Conservation (phyloP, 2,797 vertebrate species). For the Acanthopagrus latus region DNA sequence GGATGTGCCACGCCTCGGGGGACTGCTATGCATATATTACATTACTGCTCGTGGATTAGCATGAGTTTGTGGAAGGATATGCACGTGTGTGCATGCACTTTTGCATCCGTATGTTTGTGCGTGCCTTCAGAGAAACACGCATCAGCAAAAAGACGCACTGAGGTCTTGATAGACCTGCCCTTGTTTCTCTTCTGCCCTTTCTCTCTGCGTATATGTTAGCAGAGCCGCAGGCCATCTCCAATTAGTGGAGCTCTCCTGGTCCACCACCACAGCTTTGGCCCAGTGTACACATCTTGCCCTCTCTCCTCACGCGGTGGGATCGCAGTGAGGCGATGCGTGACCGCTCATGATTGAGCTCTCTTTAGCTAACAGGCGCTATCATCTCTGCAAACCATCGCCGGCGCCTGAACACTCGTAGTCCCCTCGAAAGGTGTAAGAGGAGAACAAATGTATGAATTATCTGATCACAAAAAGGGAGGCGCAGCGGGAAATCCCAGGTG, state of each 20-base stretch:
- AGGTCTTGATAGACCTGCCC: conserved; percentile 24
- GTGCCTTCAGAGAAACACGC: conserved; percentile 22
- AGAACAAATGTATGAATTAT: conserved; percentile 75
- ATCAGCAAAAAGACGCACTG: conserved; percentile 16
- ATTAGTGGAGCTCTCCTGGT: conserved; percentile 37
- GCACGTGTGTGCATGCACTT: conserved; percentile 18
- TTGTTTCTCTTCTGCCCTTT: conserved; percentile 9
- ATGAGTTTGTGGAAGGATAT: conserved; percentile 33
- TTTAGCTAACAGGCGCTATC: conserved; percentile 76
- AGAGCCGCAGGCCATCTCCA: conserved; percentile 45
- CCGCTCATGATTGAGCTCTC: conserved; percentile 72
- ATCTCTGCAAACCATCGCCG: conserved; percentile 61
- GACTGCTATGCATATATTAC: conserved; percentile 64
- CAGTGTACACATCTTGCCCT: conserved; percentile 49
- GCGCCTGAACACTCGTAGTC: conserved; percentile 24
- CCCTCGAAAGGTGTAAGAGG: conserved; percentile 48
- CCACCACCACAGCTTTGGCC: conserved; percentile 24
- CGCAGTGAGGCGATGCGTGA: conserved; percentile 62
- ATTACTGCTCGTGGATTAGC: conserved; percentile 55
- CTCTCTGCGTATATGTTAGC: conserved; percentile 15
- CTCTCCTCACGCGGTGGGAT: conserved; percentile 55
- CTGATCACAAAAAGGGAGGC: conserved; percentile 56
- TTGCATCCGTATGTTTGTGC: conserved; percentile 16
- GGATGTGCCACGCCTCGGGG: conserved; percentile 48
- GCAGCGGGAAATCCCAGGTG: conserved; percentile 56